Evolutionary conservation across 1,140 invertebrate species (phyloP).

Genomic region (Conopomorpha cramerella): DNA sequence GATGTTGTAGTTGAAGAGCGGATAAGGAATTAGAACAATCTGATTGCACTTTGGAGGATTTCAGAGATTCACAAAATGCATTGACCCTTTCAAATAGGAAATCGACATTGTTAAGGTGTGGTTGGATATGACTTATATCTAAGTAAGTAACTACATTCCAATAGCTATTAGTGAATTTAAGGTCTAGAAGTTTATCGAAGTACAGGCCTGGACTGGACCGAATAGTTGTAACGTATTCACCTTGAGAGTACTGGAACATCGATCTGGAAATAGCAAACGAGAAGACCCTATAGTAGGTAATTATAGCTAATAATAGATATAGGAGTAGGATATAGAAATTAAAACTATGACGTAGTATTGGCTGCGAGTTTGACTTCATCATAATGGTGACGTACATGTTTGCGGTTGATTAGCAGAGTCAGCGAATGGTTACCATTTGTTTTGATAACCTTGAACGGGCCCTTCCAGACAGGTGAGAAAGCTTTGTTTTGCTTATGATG

Average conservation of each 20-base stretch:
- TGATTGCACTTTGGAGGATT: neutral
- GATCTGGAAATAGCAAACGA: too few relatives aligned
- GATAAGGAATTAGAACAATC: constrained; percentile 1
- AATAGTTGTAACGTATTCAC: neutral
- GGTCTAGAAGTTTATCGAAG: constrained; percentile 3
- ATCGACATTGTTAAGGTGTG: neutral
- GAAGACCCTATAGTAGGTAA: too few relatives aligned
- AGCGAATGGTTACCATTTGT: neutral
- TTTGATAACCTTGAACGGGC: neutral
- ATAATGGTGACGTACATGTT: neutral
- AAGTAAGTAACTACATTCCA: constrained; percentile 1
- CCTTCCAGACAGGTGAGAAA: neutral
- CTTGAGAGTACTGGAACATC: too few relatives aligned
- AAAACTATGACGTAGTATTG: neutral
- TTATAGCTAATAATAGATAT: too few relatives aligned
- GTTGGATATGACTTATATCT: constrained; percentile 3
- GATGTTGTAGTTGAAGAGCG: constrained; percentile 1
- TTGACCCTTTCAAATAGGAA: neutral
- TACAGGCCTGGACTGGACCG: neutral
- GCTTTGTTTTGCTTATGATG: too few relatives aligned
- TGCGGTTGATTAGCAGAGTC: neutral
- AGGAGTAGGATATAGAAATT: too few relatives aligned
- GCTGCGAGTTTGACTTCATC: neutral
- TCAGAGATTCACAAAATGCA: neutral
- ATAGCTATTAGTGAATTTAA: constrained; percentile 2